phyloP scores from a whole-genome alignment of 2,888 invertebrate genomes.

The Laothoe populi region DNA sequence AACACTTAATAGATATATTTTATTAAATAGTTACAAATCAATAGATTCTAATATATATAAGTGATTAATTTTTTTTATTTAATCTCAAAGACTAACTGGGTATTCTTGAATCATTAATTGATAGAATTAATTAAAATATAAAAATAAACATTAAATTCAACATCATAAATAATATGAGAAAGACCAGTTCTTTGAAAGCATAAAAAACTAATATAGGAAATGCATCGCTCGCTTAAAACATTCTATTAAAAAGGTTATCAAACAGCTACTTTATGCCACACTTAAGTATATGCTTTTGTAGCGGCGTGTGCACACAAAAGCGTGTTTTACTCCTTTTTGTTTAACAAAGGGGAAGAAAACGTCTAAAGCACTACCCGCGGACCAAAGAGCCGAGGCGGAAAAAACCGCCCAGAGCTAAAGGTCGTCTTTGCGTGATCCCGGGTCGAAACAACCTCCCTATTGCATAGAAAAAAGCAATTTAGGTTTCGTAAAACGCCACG shows the following conservation, averaged over 20 bases:
- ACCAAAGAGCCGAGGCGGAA: constrained; percentile 54
- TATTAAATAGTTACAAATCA: too few species aligned
- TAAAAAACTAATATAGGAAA: background rate
- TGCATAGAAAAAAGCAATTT: constrained; percentile 61
- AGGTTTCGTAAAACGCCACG: constrained; percentile 48
- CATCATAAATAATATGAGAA: background rate
- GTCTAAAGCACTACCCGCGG: constrained; percentile 44
- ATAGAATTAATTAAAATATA: too few species aligned
- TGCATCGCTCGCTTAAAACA: background rate
- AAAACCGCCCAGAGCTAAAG: constrained; percentile 61
- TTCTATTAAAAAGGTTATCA: background rate
- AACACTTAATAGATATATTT: too few species aligned
- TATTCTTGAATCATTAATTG: too few species aligned
- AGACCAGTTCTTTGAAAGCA: background rate
- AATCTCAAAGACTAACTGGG: too few species aligned
- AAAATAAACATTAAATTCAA: too few species aligned
- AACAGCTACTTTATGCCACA: background rate
- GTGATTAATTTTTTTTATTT: too few species aligned
- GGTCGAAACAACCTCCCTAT: constrained; percentile 44
- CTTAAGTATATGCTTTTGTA: constrained; percentile 26
- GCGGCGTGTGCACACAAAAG: constrained; percentile 33
- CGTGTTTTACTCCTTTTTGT: constrained; percentile 41
- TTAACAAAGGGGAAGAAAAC: constrained; percentile 49
- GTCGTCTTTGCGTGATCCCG: constrained; percentile 63
- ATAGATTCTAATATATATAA: too few species aligned